Evolutionary conservation across 1,140 invertebrate species (phyloP).

Genomic region (Caenorhabditis elegans): DNA sequence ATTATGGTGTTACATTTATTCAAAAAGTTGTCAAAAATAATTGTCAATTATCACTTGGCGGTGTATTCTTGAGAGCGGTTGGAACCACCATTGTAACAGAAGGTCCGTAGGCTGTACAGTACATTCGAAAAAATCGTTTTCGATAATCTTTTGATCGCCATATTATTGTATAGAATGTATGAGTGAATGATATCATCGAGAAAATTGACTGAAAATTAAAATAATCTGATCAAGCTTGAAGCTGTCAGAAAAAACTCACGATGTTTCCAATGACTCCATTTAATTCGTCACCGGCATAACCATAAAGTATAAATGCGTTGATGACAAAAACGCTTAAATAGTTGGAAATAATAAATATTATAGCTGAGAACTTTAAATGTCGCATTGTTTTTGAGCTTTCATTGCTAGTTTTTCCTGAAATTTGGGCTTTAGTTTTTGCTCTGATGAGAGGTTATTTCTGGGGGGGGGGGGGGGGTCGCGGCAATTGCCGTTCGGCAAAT

Average conservation of each 20-base stretch:
- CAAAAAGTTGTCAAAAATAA: background rate
- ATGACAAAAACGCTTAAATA: background rate
- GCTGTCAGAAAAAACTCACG: background rate
- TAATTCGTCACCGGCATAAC: background rate
- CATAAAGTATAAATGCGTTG: background rate
- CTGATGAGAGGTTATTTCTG: too few relatives aligned
- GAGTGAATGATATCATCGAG: background rate
- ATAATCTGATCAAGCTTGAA: too few relatives aligned
- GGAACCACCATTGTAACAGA: background rate
- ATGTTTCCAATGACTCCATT: background rate
- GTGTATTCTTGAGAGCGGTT: background rate
- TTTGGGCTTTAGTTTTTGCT: too few relatives aligned
- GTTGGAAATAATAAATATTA: background rate
- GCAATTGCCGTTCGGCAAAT: too few relatives aligned
- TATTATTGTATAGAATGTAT: constrained; percentile 10
- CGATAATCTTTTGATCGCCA: background rate
- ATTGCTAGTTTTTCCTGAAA: background rate
- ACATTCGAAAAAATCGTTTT: constrained; percentile 5
- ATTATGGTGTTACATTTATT: too few relatives aligned
- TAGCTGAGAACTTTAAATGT: background rate
- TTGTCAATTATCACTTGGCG: background rate
- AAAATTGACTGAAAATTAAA: background rate
- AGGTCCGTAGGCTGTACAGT: background rate
- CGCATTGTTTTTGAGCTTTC: background rate
- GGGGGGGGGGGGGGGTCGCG: too few relatives aligned